phyloP scores from a whole-genome alignment of 2,797 vertebrate species.

The Scarus forsteni region DNA sequence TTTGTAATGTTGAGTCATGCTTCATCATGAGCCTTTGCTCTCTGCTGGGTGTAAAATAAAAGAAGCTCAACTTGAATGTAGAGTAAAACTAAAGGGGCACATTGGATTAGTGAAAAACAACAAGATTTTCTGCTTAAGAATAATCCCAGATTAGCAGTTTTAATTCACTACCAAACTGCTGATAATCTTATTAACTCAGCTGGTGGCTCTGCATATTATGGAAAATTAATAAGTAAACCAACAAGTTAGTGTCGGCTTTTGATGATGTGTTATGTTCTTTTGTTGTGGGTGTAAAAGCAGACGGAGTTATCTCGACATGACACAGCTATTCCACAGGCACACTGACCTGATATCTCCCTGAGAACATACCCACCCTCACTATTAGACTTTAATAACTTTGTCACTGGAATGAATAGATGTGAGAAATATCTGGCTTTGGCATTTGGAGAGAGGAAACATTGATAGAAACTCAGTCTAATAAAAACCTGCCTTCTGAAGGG shows the following conservation, averaged over 20 bases:
- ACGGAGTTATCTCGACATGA: background rate
- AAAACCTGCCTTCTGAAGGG: background rate
- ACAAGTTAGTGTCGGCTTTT: background rate
- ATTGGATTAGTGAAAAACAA: constrained; percentile 18
- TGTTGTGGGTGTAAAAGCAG: background rate
- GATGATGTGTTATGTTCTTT: background rate
- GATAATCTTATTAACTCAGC: constrained; percentile 18
- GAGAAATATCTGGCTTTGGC: background rate
- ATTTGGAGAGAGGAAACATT: background rate
- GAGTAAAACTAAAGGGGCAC: background rate
- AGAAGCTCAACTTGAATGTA: constrained; percentile 1
- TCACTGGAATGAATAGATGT: background rate
- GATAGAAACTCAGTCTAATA: background rate
- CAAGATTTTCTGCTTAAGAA: constrained; percentile 19
- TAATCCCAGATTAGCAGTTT: constrained; percentile 23
- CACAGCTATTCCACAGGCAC: background rate
- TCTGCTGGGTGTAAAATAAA: background rate
- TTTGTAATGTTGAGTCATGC: constrained; percentile 20
- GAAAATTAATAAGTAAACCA: constrained; percentile 1
- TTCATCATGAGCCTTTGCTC: constrained; percentile 1
- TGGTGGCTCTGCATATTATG: background rate
- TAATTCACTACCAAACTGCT: constrained; percentile 6
- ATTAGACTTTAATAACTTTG: background rate
- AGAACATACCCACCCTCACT: constrained; percentile 1
- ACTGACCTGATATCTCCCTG: background rate